Conservation (phyloP, 2,888 invertebrate genomes). For the Drosophila cognata region DNA sequence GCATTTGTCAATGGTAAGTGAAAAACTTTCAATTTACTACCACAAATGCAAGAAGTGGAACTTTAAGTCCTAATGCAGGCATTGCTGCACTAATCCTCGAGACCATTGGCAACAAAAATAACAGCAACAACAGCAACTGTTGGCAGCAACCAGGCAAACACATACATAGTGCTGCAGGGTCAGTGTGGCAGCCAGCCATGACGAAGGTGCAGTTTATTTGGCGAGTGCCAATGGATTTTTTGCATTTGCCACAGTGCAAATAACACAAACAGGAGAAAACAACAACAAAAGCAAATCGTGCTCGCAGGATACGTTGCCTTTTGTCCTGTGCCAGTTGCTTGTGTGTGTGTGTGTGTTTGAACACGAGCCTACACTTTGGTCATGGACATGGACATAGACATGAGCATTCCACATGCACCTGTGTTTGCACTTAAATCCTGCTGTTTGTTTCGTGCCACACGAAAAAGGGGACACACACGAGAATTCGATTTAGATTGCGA, state of each 20-base stretch:
- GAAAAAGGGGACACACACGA: conserved; percentile 29
- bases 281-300: conserved; percentile 3
- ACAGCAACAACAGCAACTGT: neutral
- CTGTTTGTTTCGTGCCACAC: conserved; percentile 54
- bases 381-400: conserved; percentile 4
- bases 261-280: conserved; percentile 7
- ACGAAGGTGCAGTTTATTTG: conserved; percentile 44
- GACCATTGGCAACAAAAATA: neutral
- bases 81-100: conserved; percentile 5
- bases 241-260: conserved; percentile 65
- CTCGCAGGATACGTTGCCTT: conserved; percentile 2
- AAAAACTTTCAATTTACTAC: conserved; percentile 5
- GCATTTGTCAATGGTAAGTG: conserved; percentile 45
- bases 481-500: conserved; percentile 42
- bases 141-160: neutral
- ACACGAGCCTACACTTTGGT: conserved; percentile 69
- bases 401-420: conserved; percentile 51
- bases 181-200: conserved; percentile 24
- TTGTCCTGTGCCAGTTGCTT: conserved; percentile 7
- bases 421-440: conserved; percentile 74
- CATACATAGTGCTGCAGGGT: neutral
- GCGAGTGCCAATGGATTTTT: conserved; percentile 63
- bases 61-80: conserved; percentile 9
- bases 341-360: conserved; percentile 25
- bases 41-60: conserved; percentile 8